Evolutionary conservation across 1,140 invertebrate genomes (phyloP).

Genomic region (Mercenaria mercenaria): DNA sequence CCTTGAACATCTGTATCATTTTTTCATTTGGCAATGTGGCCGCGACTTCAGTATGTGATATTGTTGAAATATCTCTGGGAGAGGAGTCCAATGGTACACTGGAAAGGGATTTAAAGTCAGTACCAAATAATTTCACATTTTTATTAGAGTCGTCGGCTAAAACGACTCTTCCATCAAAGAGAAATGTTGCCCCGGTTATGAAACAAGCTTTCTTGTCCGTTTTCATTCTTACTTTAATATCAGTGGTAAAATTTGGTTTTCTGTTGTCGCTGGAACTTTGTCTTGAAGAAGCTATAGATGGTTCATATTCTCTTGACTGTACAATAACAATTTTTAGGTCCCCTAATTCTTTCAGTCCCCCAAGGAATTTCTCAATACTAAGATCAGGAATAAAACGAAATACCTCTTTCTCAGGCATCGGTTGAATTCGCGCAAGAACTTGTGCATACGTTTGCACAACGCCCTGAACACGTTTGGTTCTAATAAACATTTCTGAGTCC

Average conservation of each 20-base stretch:
- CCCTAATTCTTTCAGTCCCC: conserved; percentile 5
- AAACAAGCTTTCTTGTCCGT: conserved; percentile 39
- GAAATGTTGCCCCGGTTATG: conserved; percentile 49
- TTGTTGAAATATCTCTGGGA: conserved; percentile 33
- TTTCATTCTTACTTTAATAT: conserved; percentile 26
- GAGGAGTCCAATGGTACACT: background rate
- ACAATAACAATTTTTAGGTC: background rate
- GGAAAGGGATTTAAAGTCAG: conserved; percentile 45
- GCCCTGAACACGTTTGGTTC: conserved; percentile 12
- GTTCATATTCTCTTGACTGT: background rate
- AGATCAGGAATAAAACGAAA: conserved; percentile 19
- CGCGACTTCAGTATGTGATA: conserved; percentile 44
- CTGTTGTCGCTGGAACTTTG: background rate
- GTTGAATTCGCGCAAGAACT: conserved; percentile 26
- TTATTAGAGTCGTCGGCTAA: conserved; percentile 53
- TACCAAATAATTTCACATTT: conserved; percentile 43
- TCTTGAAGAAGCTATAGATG: conserved; percentile 28
- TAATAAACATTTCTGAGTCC: conserved; percentile 36
- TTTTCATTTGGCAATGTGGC: conserved; percentile 45
- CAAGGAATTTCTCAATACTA: conserved; percentile 37
- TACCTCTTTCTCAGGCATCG: conserved; percentile 15
- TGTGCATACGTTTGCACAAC: conserved; percentile 22
- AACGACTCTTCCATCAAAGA: conserved; percentile 32
- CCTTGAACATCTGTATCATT: conserved; percentile 21
- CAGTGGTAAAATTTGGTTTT: conserved; percentile 27